phyloP scores from a whole-genome alignment of 2,113 vertebrate genomes.

The Grantiella picta region DNA sequence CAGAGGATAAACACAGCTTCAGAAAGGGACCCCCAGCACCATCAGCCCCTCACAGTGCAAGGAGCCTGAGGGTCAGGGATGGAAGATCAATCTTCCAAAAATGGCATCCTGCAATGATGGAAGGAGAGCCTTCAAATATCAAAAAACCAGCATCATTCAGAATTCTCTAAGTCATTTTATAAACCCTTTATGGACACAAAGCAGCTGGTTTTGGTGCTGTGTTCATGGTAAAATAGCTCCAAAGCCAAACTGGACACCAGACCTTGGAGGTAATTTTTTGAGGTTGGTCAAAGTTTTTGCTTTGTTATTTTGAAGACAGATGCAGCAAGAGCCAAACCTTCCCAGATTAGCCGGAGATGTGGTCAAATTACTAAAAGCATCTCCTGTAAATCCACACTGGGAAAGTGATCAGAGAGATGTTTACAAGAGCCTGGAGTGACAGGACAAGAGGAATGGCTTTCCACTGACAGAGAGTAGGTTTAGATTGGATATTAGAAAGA shows the following conservation, averaged over 20 bases:
- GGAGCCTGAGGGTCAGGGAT: not conserved
- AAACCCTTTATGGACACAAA: not conserved
- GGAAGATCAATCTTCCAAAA: not conserved
- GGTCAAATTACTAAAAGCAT: not conserved
- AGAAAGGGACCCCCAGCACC: not conserved
- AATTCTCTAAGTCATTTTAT: not conserved
- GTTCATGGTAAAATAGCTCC: not conserved
- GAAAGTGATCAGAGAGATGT: not conserved
- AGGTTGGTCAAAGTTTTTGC: not conserved
- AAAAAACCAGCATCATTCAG: not conserved
- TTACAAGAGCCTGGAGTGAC: not conserved
- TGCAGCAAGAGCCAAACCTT: not conserved
- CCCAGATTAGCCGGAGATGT: not conserved
- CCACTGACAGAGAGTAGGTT: not conserved
- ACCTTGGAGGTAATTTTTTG: not conserved
- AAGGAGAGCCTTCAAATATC: not conserved
- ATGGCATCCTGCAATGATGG: not conserved
- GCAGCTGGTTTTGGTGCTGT: not conserved
- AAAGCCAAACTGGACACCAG: not conserved
- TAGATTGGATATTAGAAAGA: not conserved
- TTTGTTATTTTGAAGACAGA: not conserved
- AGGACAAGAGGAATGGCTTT: not conserved
- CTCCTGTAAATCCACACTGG: not conserved
- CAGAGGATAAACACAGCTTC: not conserved
- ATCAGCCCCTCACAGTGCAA: not conserved